These are phyloP conservation scores for Chondrosia reniformis DNA, from an alignment of 37 sponge, comb jelly and placozoan genomes.

Conservation along the genomic window DNA sequence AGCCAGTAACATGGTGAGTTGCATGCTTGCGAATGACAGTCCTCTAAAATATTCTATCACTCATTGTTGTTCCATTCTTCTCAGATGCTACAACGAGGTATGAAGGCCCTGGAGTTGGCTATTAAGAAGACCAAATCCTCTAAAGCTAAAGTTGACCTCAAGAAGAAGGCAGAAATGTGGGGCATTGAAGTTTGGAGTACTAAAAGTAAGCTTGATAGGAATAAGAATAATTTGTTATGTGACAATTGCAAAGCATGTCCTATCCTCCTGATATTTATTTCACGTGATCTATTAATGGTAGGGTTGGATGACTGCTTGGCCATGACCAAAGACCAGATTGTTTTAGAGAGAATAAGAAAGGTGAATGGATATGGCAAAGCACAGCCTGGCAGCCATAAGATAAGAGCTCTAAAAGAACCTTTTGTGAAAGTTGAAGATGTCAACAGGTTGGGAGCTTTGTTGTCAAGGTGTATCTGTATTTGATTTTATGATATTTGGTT, in stretches of 20 bases:
- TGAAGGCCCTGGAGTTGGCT: neutral
- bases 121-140: neutral
- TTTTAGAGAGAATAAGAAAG: too few relatives aligned
- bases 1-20: too few relatives aligned
- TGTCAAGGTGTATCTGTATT: neutral
- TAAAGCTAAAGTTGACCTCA: neutral
- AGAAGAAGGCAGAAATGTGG: neutral
- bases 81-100: neutral
- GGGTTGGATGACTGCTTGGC: too few relatives aligned
- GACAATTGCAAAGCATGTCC: too few relatives aligned
- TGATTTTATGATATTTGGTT: neutral
- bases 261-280: too few relatives aligned
- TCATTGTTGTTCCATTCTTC: neutral
- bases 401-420: conserved; percentile 31
- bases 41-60: neutral
- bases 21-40: too few relatives aligned
- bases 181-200: conserved; percentile 8
- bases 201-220: neutral
- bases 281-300: too few relatives aligned
- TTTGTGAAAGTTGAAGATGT: conserved; percentile 70
- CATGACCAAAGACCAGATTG: too few relatives aligned
- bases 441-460: conserved; percentile 1
- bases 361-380: too few relatives aligned
- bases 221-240: too few relatives aligned
- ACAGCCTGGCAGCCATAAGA: neutral